These are phyloP conservation scores for Aphelocoma californica DNA, from an alignment of 2,797 vertebrate species.

Conservation along the genomic window DNA sequence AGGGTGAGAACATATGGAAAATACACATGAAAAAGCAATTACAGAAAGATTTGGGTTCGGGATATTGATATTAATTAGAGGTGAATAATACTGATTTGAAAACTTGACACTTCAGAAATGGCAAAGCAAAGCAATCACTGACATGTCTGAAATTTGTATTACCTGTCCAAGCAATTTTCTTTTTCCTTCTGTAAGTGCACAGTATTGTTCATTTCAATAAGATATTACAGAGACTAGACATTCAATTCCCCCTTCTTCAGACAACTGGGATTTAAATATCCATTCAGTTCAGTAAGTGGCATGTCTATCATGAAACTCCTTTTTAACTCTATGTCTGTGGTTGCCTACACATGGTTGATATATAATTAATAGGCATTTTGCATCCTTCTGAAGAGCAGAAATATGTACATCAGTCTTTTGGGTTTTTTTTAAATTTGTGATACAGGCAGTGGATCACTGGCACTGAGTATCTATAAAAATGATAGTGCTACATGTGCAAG, in stretches of 20 bases:
- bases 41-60: conserved; percentile 1
- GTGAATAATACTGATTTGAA: conserved; percentile 43
- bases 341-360: neutral
- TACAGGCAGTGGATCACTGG: neutral
- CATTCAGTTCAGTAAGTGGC: conserved; percentile 21
- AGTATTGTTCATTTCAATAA: conserved; percentile 37
- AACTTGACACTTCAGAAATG: conserved; percentile 20
- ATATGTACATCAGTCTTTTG: neutral
- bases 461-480: neutral
- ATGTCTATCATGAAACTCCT: neutral
- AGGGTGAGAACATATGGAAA: conserved; percentile 34
- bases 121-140: conserved; percentile 29
- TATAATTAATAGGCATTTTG: conserved; percentile 10
- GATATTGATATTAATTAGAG: conserved; percentile 57
- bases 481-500: neutral
- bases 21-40: conserved; percentile 36
- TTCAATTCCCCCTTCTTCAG: conserved; percentile 22
- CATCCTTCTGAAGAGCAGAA: conserved; percentile 25
- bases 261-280: conserved; percentile 48
- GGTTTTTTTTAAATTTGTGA: neutral
- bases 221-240: conserved; percentile 17
- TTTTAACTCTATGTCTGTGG: neutral
- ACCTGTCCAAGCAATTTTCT: conserved; percentile 48
- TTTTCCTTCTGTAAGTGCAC: conserved; percentile 17
- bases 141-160: conserved; percentile 31